Percentiles rank a stretch among this genome's conserved stretches.
Conservation (phyloP, 2,797 vertebrate genomes). For the Hippocampus kuda region DNA sequence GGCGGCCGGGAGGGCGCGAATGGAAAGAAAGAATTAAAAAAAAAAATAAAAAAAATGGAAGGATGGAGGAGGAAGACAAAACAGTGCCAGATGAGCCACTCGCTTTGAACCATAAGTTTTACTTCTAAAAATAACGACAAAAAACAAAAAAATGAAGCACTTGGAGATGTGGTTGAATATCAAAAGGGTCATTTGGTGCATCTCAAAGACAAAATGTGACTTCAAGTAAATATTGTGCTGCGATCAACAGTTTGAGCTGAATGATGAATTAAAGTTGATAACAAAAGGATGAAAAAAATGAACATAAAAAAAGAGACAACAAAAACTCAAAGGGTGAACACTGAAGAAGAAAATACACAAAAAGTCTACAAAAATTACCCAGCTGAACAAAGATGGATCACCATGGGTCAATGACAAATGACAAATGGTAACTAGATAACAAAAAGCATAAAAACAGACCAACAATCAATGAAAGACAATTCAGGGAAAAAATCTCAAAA, state of each 20-base stretch:
- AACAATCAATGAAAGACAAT: not conserved
- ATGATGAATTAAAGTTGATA: not conserved
- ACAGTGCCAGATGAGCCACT: constrained; percentile 3
- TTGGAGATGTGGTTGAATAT: constrained; percentile 1
- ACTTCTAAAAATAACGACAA: not conserved
- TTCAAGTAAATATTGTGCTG: not conserved
- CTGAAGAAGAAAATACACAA: not conserved
- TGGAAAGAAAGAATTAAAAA: constrained; percentile 16
- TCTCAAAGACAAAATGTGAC: not conserved
- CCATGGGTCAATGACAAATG: not conserved
- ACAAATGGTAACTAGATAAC: not conserved
- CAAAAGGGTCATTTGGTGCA: constrained; percentile 1
- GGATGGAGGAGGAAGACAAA: constrained; percentile 13
- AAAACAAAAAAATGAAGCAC: not conserved
- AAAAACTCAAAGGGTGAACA: not conserved
- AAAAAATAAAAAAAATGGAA: constrained; percentile 15
- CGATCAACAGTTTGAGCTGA: not conserved
- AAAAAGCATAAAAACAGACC: not conserved
- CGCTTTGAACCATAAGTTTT: constrained; percentile 2
- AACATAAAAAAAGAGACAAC: not conserved
- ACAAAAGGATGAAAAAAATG: no score
- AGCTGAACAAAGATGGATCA: not conserved
- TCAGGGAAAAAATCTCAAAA: not conserved
- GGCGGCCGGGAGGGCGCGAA: constrained; percentile 19
- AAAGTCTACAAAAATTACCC: not conserved